These are phyloP conservation scores for Frieseomelitta varia DNA, from an alignment of 1,140 invertebrate genomes.

Conservation along the genomic window DNA sequence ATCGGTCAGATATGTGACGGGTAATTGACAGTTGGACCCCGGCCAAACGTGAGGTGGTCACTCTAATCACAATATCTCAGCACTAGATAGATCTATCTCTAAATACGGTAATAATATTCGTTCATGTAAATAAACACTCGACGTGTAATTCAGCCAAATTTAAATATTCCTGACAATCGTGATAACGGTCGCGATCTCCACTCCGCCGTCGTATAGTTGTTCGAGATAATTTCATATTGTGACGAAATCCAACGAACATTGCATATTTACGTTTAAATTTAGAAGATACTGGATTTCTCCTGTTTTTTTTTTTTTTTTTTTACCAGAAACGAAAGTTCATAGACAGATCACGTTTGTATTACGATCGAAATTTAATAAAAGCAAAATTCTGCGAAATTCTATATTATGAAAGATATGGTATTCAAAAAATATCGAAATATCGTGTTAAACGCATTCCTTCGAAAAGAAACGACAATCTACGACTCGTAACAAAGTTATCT, in stretches of 20 bases:
- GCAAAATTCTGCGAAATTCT: no score
- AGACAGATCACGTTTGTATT: no score
- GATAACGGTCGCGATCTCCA: neutral
- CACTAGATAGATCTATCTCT: no score
- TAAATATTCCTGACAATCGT: neutral
- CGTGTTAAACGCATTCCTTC: neutral
- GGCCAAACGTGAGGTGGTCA: constrained; percentile 23
- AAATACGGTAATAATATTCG: neutral
- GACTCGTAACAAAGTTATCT: neutral
- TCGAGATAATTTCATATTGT: neutral
- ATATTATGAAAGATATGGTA: no score
- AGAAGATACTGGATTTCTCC: neutral
- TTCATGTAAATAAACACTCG: neutral
- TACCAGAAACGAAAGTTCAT: no score
- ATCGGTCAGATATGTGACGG: constrained; percentile 22
- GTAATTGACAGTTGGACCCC: constrained; percentile 32
- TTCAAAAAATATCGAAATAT: neutral
- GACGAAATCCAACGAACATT: neutral
- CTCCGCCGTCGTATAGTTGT: neutral
- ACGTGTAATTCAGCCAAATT: neutral
- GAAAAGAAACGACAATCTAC: no score
- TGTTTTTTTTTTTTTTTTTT: no score
- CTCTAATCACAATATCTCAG: neutral
- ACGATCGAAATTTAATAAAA: no score
- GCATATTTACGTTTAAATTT: neutral